These are phyloP conservation scores for Carollia perspicillata DNA, from an alignment of 2,113 vertebrate species.

Conservation along the genomic window DNA sequence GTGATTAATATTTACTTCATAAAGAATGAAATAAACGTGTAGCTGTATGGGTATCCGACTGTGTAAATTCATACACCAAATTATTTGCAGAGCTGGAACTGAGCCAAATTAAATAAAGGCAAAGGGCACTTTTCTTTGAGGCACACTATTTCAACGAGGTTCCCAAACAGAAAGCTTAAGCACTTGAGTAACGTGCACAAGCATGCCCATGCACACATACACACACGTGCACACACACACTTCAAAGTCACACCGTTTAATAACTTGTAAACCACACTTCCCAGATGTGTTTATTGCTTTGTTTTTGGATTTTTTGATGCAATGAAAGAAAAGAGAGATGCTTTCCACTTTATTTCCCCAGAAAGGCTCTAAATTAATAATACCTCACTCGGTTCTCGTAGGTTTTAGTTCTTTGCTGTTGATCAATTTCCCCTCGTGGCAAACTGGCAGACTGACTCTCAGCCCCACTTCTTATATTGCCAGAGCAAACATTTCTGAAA, in stretches of 20 bases:
- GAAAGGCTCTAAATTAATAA: constrained; percentile 61
- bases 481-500: constrained; percentile 66
- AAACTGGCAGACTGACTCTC: constrained; percentile 48
- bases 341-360: constrained; percentile 33
- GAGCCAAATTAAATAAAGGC: neutral
- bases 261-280: constrained; percentile 37
- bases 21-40: neutral
- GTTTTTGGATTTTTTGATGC: neutral
- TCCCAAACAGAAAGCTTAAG: neutral
- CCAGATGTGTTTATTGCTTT: constrained; percentile 3
- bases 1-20: neutral
- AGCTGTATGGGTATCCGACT: neutral
- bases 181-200: neutral
- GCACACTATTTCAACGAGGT: neutral
- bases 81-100: neutral
- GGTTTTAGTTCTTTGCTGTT: constrained; percentile 46
- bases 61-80: neutral
- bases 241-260: neutral
- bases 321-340: constrained; percentile 26
- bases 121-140: neutral
- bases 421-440: constrained; percentile 36
- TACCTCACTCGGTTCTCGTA: constrained; percentile 34
- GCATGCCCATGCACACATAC: too few relatives aligned
- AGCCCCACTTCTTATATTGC: constrained; percentile 16
- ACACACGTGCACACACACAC: neutral